Evolutionary conservation across 1,140 invertebrate species (phyloP).

Genomic region (Ganaspis sp.): DNA sequence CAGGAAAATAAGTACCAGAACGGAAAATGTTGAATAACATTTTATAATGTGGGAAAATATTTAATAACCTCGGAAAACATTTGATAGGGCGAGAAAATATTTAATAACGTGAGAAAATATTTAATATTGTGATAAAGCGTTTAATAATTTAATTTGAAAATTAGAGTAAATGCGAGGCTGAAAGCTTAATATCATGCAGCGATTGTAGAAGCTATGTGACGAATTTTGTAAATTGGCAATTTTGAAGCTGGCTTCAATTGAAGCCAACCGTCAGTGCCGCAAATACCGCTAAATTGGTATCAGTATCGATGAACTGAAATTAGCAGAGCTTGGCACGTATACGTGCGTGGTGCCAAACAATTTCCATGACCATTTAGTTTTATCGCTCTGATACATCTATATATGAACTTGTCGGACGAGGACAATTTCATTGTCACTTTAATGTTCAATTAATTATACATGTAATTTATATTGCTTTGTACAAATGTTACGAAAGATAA

Average conservation of each 20-base stretch:
- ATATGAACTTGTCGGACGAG: background rate
- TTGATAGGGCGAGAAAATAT: background rate
- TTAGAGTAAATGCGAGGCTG: background rate
- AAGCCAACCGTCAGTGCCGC: constrained; percentile 11
- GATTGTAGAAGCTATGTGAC: background rate
- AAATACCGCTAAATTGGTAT: constrained; percentile 26
- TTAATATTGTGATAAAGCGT: too few relatives aligned
- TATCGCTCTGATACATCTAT: background rate
- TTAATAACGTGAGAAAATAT: background rate
- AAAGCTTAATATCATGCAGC: background rate
- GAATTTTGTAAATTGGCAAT: background rate
- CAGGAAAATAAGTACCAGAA: too few relatives aligned
- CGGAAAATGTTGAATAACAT: background rate
- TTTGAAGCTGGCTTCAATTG: constrained; percentile 16
- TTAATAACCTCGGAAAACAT: background rate
- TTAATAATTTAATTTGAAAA: constrained; percentile 1
- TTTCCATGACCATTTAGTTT: constrained; percentile 7
- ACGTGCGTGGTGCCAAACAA: background rate
- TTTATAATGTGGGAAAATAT: too few relatives aligned
- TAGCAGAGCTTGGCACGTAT: background rate
- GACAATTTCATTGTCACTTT: background rate
- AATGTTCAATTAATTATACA: background rate
- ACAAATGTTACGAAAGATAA: too few relatives aligned
- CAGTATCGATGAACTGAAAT: constrained; percentile 16
- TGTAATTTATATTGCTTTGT: too few relatives aligned